phyloP scores from a whole-genome alignment of 2,797 vertebrate species.

The Hybognathus amarus region DNA sequence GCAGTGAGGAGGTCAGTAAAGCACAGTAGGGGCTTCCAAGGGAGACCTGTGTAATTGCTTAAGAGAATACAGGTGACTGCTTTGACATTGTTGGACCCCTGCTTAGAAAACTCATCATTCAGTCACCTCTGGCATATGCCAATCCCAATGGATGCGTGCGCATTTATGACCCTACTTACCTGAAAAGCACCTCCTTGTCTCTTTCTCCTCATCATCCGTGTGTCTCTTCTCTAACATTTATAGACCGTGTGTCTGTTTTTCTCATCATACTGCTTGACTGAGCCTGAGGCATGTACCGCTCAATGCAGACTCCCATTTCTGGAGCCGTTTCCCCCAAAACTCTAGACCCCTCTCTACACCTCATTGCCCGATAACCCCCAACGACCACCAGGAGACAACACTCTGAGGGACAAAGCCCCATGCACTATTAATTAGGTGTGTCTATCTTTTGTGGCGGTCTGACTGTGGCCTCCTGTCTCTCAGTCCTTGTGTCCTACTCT shows the following conservation, averaged over 20 bases:
- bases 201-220: not conserved
- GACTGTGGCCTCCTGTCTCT: conserved; percentile 32
- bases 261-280: conserved; percentile 65
- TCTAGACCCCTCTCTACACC: conserved; percentile 28
- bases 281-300: conserved; percentile 59
- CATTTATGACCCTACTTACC: conserved; percentile 2
- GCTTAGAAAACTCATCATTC: conserved; percentile 14
- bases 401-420: conserved; percentile 49
- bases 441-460: conserved; percentile 52
- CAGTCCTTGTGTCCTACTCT: conserved; percentile 26
- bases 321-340: conserved; percentile 51
- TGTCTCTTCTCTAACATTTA: conserved; percentile 28
- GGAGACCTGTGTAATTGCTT: conserved; percentile 14
- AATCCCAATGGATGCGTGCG: conserved; percentile 3
- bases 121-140: conserved; percentile 16
- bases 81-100: not conserved
- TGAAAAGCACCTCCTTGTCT: not conserved
- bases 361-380: conserved; percentile 43
- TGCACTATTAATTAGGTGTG: conserved; percentile 62
- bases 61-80: not conserved
- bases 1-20: not conserved
- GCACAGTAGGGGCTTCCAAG: not conserved
- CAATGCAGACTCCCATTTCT: conserved; percentile 58
- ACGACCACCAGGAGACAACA: conserved; percentile 40
- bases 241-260: conserved; percentile 49